phyloP scores from a whole-genome alignment of 1,140 invertebrate species.

The Nixonia krombeini region DNA sequence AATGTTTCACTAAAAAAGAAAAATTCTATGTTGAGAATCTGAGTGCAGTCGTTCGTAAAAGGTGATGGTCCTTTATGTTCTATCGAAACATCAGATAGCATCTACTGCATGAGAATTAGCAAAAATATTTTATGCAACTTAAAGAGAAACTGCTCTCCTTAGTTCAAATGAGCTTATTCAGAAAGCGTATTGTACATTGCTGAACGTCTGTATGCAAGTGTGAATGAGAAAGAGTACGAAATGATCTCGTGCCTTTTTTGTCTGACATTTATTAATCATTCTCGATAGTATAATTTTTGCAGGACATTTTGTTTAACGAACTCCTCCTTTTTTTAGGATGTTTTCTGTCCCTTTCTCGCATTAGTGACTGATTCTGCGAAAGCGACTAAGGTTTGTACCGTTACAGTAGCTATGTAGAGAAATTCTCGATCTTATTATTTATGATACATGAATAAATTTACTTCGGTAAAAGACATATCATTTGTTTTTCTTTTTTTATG shows the following conservation, averaged over 20 bases:
- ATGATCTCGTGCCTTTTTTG: constrained; percentile 46
- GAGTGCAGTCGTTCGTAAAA: not conserved
- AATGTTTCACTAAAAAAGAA: constrained; percentile 36
- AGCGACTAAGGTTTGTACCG: constrained; percentile 20
- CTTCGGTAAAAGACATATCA: constrained; percentile 19
- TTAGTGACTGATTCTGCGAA: constrained; percentile 20
- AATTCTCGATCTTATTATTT: constrained; percentile 35
- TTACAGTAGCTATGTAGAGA: constrained; percentile 24
- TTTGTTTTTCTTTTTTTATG: not conserved
- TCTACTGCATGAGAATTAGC: too few species aligned
- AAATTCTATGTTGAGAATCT: not conserved
- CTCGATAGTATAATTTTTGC: constrained; percentile 9
- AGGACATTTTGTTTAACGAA: constrained; percentile 5
- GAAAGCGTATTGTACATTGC: constrained; percentile 1
- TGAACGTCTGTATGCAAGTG: constrained; percentile 21
- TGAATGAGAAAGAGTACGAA: constrained; percentile 31
- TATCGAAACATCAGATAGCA: too few species aligned
- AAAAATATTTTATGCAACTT: not conserved
- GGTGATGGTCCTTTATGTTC: not conserved
- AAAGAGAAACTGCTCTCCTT: not conserved
- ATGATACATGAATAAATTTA: constrained; percentile 43
- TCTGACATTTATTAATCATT: constrained; percentile 19
- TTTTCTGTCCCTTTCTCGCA: constrained; percentile 5
- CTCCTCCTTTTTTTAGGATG: not conserved
- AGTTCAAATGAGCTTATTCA: not conserved